Conservation (phyloP, 53 echinoderm and acorn worm genomes). For the Luidia sarsii region DNA sequence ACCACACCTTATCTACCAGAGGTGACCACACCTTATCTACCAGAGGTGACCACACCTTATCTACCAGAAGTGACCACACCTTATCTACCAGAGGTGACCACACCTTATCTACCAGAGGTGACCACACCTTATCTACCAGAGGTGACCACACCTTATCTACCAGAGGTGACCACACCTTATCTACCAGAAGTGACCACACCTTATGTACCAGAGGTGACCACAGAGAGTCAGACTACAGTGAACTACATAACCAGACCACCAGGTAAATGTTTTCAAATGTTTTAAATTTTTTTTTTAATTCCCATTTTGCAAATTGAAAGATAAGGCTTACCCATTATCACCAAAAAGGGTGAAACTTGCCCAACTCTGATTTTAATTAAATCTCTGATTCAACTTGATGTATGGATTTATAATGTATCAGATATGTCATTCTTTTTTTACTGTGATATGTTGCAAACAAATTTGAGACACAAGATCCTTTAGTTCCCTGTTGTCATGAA, state of each 20-base stretch:
- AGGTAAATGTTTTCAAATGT: neutral
- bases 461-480: no score
- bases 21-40: neutral
- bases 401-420: no score
- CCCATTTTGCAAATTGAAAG: no score
- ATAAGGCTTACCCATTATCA: no score
- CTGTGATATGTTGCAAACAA: no score
- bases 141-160: constrained; percentile 1
- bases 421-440: no score
- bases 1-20: neutral
- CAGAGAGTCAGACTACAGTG: neutral
- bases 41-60: neutral
- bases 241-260: neutral
- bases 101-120: neutral
- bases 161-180: constrained; percentile 14
- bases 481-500: no score
- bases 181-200: constrained; percentile 9
- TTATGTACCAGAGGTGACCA: neutral
- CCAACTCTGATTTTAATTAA: no score
- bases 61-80: neutral
- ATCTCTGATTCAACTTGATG: no score
- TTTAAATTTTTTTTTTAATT: no score
- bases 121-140: neutral
- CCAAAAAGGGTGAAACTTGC: no score
- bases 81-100: neutral